These are phyloP conservation scores for Heliconius sara DNA, from an alignment of 2,888 invertebrate species.

Conservation along the genomic window DNA sequence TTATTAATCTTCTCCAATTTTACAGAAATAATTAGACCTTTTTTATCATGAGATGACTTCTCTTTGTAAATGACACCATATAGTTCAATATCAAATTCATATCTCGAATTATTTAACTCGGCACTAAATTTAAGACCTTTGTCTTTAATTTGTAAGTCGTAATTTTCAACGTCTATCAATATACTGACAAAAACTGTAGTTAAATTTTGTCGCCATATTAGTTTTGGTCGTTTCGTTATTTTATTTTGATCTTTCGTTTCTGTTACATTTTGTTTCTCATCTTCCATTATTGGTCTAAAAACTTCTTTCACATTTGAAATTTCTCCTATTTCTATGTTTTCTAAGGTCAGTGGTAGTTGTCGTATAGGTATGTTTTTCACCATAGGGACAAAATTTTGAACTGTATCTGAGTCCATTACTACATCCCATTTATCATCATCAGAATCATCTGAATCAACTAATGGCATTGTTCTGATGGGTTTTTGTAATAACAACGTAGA, in stretches of 20 bases:
- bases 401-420: conserved; percentile 54
- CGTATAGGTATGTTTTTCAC: conserved; percentile 11
- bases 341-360: not conserved
- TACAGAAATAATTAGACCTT: conserved; percentile 70
- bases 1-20: conserved; percentile 62
- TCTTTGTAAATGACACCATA: conserved; percentile 64
- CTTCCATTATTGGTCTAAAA: not conserved
- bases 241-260: conserved; percentile 35
- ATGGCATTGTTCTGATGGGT: conserved; percentile 62
- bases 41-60: conserved; percentile 61
- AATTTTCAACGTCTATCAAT: conserved; percentile 64
- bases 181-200: conserved; percentile 64
- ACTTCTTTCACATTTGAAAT: not conserved
- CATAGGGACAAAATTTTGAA: conserved; percentile 46
- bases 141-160: conserved; percentile 61
- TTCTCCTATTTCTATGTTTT: not conserved
- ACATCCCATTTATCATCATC: conserved; percentile 61
- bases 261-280: conserved; percentile 23
- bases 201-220: conserved; percentile 72
- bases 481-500: conserved; percentile 50
- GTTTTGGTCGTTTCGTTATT: conserved; percentile 59
- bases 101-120: conserved; percentile 57
- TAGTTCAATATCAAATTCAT: conserved; percentile 70
- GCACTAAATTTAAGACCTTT: conserved; percentile 62
- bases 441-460: conserved; percentile 61